Evolutionary conservation across 1,140 invertebrate genomes (phyloP).

Genomic region (Myzus persicae): DNA sequence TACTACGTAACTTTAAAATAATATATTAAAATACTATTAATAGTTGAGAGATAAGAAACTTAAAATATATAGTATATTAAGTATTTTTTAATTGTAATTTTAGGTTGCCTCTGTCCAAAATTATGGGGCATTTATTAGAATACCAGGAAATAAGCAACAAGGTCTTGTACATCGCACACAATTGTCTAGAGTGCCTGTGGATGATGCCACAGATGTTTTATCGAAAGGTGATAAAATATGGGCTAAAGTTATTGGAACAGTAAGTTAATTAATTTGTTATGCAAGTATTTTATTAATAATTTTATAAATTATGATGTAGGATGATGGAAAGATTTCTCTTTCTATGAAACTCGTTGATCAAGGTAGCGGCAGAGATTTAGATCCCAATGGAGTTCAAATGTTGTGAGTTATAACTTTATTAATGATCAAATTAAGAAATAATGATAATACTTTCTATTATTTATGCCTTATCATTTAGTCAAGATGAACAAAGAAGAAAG

Average conservation of each 20-base stretch:
- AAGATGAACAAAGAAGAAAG: slow-evolving; percentile 65
- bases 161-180: slow-evolving; percentile 64
- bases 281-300: not conserved
- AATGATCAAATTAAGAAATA: not conserved
- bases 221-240: slow-evolving; percentile 65
- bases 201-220: slow-evolving; percentile 65
- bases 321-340: slow-evolving; percentile 66
- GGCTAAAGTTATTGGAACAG: slow-evolving; percentile 65
- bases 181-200: slow-evolving; percentile 63
- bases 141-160: slow-evolving; percentile 65
- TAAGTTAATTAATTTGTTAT: slow-evolving; percentile 4
- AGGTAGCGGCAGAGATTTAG: slow-evolving; percentile 66
- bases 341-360: slow-evolving; percentile 67
- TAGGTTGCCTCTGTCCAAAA: slow-evolving; percentile 65
- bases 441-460: too few species aligned
- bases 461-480: slow-evolving; percentile 57
- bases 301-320: slow-evolving; percentile 59
- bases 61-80: not conserved
- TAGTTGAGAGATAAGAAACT: not conserved
- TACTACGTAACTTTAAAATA: not conserved
- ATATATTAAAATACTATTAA: not conserved
- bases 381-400: slow-evolving; percentile 65
- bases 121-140: slow-evolving; percentile 67
- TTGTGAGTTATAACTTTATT: slow-evolving; percentile 61
- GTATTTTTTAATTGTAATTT: slow-evolving; percentile 30